Percentiles rank a stretch among this genome's conserved stretches.
Evolutionary conservation across 1,140 invertebrate species (phyloP).

Genomic region (Caligus rogercresseyi): DNA sequence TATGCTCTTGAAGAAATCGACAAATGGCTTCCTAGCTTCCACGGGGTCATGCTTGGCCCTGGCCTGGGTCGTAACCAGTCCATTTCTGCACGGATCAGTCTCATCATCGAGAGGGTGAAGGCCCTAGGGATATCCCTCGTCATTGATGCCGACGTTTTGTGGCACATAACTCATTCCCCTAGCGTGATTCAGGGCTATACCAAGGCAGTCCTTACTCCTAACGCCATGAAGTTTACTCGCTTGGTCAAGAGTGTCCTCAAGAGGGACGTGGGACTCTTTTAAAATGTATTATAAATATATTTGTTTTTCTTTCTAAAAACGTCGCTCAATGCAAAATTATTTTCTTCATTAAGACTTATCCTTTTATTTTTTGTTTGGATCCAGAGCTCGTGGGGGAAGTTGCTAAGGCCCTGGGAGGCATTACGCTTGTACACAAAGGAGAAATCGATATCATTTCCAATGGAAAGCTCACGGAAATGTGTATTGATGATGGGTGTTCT

Average conservation of each 20-base stretch:
- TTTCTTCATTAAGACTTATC: too few relatives aligned
- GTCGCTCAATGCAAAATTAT: too few relatives aligned
- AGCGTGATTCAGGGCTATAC: slow-evolving; percentile 56
- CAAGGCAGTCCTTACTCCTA: slow-evolving; percentile 71
- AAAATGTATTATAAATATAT: too few relatives aligned
- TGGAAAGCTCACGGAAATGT: slow-evolving; percentile 36
- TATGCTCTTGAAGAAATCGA: slow-evolving; percentile 19
- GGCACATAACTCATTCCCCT: slow-evolving; percentile 54
- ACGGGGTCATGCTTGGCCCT: slow-evolving; percentile 12
- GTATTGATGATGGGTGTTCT: slow-evolving; percentile 47
- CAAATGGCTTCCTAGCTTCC: slow-evolving; percentile 15
- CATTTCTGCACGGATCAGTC: slow-evolving; percentile 12
- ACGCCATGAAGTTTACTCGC: slow-evolving; percentile 71
- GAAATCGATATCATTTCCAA: slow-evolving; percentile 53
- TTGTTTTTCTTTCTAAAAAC: too few relatives aligned
- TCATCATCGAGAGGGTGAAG: slow-evolving; percentile 23
- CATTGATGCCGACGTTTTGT: slow-evolving; percentile 88
- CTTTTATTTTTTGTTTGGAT: background rate
- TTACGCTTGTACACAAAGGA: slow-evolving; percentile 63
- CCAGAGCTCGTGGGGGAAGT: slow-evolving; percentile 30
- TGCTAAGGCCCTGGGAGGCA: slow-evolving; percentile 38
- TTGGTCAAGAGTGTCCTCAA: slow-evolving; percentile 38
- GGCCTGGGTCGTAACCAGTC: slow-evolving; percentile 19
- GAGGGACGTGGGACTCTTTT: background rate
- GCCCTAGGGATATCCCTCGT: slow-evolving; percentile 53